A percentile compares a stretch with the other conserved stretches of the same genome.
These are phyloP conservation scores for Peromyscus attwateri DNA, from an alignment of 2,797 vertebrate genomes.

Conservation along the genomic window DNA sequence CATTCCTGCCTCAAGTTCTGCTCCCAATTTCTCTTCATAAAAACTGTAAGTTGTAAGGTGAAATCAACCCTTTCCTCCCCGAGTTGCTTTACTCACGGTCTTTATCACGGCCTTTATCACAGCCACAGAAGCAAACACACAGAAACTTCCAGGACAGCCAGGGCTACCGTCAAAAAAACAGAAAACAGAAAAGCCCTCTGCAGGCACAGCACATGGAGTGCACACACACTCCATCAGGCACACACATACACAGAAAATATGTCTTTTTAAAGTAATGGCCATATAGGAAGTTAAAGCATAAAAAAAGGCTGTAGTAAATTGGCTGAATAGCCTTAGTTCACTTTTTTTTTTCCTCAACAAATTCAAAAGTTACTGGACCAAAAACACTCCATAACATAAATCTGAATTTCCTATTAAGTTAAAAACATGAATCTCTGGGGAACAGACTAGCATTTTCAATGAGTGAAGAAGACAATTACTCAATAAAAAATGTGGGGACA, in stretches of 20 bases:
- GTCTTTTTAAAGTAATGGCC: neutral
- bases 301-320: neutral
- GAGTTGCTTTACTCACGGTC: neutral
- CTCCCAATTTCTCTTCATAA: neutral
- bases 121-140: neutral
- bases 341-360: conserved; percentile 21
- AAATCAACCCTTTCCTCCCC: neutral
- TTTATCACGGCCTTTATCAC: too few relatives aligned
- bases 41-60: neutral
- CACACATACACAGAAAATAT: neutral
- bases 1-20: neutral
- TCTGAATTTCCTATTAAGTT: neutral
- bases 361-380: conserved; percentile 26
- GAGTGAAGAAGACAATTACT: neutral
- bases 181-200: too few relatives aligned
- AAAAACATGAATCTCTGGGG: neutral
- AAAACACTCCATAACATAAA: neutral
- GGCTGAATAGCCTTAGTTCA: neutral
- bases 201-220: neutral
- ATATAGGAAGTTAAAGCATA: neutral
- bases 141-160: neutral
- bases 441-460: conserved; percentile 6
- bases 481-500: neutral
- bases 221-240: neutral
- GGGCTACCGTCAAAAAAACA: neutral